Evolutionary conservation across 1,140 invertebrate genomes (phyloP), one percentile per base, ranked within the genome.

Genomic region (Drosophila ercepeae): DNA sequence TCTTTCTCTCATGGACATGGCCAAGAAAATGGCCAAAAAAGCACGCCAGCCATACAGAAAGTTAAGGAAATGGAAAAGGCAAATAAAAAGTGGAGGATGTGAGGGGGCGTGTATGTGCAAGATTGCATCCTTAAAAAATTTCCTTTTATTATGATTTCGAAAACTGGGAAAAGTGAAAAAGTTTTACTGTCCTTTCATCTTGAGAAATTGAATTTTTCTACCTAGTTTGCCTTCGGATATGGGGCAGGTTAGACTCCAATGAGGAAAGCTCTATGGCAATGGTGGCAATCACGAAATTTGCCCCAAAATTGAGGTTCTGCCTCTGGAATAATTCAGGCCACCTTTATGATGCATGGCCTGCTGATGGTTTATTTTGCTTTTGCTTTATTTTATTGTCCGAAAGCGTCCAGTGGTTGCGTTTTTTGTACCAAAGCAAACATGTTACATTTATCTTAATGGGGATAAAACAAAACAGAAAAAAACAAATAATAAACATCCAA

Each of bases 401-500:
- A 11, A 11, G 9, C 16, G 13, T 2, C 13, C 14, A 16, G 16
- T 8, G 39, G 19, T 9, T 29, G 7, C 14, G 32, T 8, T 32
- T 71, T 61, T 60, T 63, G 36, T 41, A 25, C 42, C 63, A 67
- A 72, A 57, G 61, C 61, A 86, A 86, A 84, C 76, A 86, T 86
- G 79, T 81, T 76, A 81, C 82, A 84, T 86, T 84, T 84, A 81
- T 84, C 82, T 86, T 75, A 46, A 46, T 23, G 41, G 55, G 50
- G 74, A 53, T 53, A 52, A 76, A 75, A 50, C 71, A 53, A 57
- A 60, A 42, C 39, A 42, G 39, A 42, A 79, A 48, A 68, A 60
- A 69, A 57, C 57, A 52, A 41, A 41, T 46, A 41, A 46, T 44
- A 34, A 18, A 50, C 25, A 18, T n/a, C 27, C 2, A 60, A 29